Evolutionary conservation across 2,797 vertebrate species (phyloP).

Genomic region (Lutjanus campechanus): DNA sequence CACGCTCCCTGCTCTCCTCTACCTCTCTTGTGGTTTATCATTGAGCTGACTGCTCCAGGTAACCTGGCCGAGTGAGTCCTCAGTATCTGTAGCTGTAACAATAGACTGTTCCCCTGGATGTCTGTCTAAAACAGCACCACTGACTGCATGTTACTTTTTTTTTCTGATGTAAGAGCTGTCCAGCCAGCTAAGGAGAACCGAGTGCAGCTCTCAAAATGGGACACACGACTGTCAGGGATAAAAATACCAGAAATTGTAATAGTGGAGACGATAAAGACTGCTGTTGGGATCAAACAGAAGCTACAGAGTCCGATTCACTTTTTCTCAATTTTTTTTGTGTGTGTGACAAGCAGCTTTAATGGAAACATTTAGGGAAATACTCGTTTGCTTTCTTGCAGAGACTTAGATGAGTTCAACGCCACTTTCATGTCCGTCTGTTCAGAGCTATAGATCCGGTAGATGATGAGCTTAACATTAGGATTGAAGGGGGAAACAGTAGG

Average conservation of each 20-base stretch:
- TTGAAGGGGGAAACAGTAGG: fast-evolving
- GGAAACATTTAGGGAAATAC: background rate
- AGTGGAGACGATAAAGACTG: conserved; percentile 33
- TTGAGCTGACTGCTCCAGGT: background rate
- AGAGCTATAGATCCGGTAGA: background rate
- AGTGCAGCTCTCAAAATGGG: conserved; percentile 36
- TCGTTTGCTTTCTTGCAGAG: background rate
- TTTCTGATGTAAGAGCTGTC: conserved; percentile 38
- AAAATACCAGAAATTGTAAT: conserved; percentile 36
- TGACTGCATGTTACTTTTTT: conserved; percentile 42
- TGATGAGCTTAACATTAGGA: background rate
- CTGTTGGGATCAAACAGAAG: conserved; percentile 24
- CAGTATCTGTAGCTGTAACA: conserved; percentile 23
- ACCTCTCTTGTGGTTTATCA: background rate
- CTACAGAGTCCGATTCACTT: conserved; percentile 1
- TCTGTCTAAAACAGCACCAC: conserved; percentile 29
- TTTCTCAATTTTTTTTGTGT: background rate
- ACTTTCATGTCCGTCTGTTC: background rate
- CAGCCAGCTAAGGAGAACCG: conserved; percentile 41
- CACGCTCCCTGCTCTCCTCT: background rate
- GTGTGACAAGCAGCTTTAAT: background rate
- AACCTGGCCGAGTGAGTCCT: background rate
- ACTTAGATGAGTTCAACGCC: background rate
- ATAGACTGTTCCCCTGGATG: conserved; percentile 20
- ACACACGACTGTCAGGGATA: conserved; percentile 42